Evolutionary conservation across 1,140 invertebrate genomes (phyloP), one percentile per base, ranked within the genome.

Genomic region (Eueides isabella): DNA sequence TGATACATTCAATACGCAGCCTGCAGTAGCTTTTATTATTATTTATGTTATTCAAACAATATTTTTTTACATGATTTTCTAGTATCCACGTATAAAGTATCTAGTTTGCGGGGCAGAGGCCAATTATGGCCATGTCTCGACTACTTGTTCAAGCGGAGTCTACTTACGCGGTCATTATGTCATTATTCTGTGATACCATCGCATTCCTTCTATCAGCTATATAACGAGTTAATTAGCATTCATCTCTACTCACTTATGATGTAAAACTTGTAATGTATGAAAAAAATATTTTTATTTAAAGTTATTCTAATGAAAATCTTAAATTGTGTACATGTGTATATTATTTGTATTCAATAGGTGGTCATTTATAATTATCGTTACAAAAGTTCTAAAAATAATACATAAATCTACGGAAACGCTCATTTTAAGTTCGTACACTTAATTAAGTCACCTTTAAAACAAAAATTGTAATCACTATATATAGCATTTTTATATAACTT

Each of bases 111-210:
- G 72, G 74, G 74, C 71, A 63, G 41, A 33, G 30, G 41, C 68
- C 72, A 74, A 71, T 77, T 77, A 77, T 44, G 65, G 67, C 63
- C 63, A 31, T 55, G 76, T 77, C 76, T 6, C 41, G 2, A 19
- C 41, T 44, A 44, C 41, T 55, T 55, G 48, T 23, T 23, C 19
- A 12, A 23, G 19, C 48, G 9, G 71, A 71, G 76, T 77, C 76
- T 71, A 55, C 61, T 67, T 69, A 70, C 44, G 72, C 55, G 38
- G 33, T 69, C 72, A 77, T 77, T 77, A 77, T 70, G 76, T 74
- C 76, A 77, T 77, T 77, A 74, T 71, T 74, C 64, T 73, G 67
- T 73, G 76, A 77, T 77, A 77, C 71, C 48, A 77, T 77, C 76
- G 64, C 69, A 75, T 71, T 41, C 66, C 44, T 55, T 16, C 71